Conservation (phyloP, 2,888 invertebrate species). For the Chymomyza procnemis region DNA sequence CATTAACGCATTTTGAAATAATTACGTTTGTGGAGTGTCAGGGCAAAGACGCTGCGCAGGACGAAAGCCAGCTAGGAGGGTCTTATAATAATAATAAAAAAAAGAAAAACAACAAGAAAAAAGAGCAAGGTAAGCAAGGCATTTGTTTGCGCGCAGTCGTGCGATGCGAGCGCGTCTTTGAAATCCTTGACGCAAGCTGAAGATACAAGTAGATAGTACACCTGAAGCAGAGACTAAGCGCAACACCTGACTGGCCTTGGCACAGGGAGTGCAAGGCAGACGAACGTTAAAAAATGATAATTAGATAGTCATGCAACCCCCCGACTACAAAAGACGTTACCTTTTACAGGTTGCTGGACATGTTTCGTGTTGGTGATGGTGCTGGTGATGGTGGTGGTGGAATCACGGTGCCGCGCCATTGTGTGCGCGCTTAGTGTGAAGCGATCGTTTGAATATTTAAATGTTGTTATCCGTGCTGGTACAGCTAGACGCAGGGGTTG, state of each 20-base stretch:
- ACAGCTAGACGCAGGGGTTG: conserved; percentile 37
- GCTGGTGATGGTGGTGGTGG: conserved; percentile 49
- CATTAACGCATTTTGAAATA: conserved; percentile 54
- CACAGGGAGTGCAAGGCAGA: conserved; percentile 34
- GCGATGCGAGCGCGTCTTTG: conserved; percentile 36
- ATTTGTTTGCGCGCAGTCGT: conserved; percentile 55
- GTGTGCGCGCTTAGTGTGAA: conserved; percentile 51
- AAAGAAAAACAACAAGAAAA: neutral
- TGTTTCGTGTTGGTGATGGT: too few species aligned
- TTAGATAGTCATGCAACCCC: conserved; percentile 69
- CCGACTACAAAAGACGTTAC: conserved; percentile 31
- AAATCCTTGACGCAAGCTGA: conserved; percentile 49
- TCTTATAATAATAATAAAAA: neutral
- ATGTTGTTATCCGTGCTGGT: conserved; percentile 41
- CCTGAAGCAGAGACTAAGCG: conserved; percentile 49
- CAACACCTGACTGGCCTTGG: conserved; percentile 51
- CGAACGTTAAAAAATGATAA: conserved; percentile 57
- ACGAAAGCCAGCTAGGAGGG: conserved; percentile 35
- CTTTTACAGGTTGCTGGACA: too few species aligned
- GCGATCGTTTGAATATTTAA: conserved; percentile 69
- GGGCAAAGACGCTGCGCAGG: conserved; percentile 26
- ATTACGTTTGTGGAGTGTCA: conserved; percentile 30
- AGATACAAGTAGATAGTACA: conserved; percentile 31
- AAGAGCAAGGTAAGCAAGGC: conserved; percentile 36
- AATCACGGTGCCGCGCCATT: conserved; percentile 47